phyloP scores from a whole-genome alignment of 2,797 vertebrate species.

The Myiotriccus ornatus region DNA sequence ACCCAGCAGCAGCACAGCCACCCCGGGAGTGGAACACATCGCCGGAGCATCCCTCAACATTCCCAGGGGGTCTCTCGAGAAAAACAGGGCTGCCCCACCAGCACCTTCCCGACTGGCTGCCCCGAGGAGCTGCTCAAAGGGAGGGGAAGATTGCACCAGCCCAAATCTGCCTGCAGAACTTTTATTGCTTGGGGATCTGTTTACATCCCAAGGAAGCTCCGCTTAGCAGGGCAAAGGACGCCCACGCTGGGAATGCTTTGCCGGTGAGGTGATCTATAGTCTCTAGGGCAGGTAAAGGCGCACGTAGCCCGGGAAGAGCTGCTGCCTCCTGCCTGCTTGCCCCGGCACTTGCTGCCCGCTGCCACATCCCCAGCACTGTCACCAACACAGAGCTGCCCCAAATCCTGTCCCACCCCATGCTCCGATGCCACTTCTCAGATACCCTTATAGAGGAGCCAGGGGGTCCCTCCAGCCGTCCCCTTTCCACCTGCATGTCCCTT shows the following conservation, averaged over 20 bases:
- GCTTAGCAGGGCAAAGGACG: background rate
- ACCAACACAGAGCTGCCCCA: background rate
- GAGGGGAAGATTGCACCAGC: background rate
- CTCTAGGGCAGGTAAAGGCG: background rate
- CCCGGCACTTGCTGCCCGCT: rapidly evolving
- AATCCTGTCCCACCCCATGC: rapidly evolving
- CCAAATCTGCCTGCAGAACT: background rate
- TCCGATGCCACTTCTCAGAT: background rate
- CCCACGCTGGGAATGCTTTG: background rate
- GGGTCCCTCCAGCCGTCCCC: background rate
- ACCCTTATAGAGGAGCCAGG: background rate
- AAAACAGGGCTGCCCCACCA: background rate
- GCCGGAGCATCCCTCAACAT: background rate
- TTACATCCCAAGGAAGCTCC: background rate
- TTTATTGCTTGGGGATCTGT: background rate
- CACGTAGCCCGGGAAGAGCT: background rate
- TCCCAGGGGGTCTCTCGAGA: rapidly evolving
- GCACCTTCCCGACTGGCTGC: background rate
- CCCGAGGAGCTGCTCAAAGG: background rate
- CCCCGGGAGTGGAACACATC: rapidly evolving
- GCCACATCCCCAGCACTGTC: background rate
- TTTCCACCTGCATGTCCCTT: no score
- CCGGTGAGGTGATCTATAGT: background rate
- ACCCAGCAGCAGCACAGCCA: rapidly evolving
- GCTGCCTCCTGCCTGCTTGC: background rate